These are phyloP conservation scores for Momotus momota DNA, from an alignment of 2,797 vertebrate genomes.

Conservation along the genomic window DNA sequence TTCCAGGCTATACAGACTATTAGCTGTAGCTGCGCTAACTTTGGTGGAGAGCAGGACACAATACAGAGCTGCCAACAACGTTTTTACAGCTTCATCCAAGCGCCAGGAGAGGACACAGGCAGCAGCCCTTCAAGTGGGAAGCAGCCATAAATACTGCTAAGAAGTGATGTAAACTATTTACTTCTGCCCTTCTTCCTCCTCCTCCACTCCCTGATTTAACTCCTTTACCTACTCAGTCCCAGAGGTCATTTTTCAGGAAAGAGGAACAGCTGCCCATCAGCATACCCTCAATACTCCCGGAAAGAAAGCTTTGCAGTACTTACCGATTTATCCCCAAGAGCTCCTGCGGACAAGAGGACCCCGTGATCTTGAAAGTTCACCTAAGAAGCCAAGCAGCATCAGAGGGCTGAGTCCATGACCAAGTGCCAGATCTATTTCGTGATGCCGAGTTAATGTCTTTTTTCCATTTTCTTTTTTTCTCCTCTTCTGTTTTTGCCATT, in stretches of 20 bases:
- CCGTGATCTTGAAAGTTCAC: background rate
- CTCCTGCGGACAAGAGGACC: background rate
- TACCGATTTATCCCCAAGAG: background rate
- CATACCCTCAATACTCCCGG: background rate
- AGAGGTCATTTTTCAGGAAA: background rate
- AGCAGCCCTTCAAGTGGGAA: background rate
- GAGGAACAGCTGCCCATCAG: background rate
- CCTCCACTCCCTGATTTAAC: background rate
- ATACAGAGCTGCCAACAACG: background rate
- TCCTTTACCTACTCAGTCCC: background rate
- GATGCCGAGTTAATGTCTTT: background rate
- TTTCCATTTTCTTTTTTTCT: background rate
- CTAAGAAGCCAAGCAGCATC: background rate
- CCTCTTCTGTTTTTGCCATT: background rate
- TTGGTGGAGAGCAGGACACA: background rate
- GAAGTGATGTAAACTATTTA: background rate
- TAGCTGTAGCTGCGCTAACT: background rate
- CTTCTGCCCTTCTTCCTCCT: background rate
- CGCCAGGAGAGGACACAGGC: background rate
- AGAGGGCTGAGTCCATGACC: background rate
- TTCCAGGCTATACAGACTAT: background rate
- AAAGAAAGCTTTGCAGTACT: background rate
- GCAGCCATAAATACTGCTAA: background rate
- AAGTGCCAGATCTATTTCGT: background rate
- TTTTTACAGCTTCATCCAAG: background rate